Evolutionary conservation across 2,113 vertebrate genomes (phyloP), one percentile per base, ranked within the genome.

Genomic region (Rutilus rutilus): DNA sequence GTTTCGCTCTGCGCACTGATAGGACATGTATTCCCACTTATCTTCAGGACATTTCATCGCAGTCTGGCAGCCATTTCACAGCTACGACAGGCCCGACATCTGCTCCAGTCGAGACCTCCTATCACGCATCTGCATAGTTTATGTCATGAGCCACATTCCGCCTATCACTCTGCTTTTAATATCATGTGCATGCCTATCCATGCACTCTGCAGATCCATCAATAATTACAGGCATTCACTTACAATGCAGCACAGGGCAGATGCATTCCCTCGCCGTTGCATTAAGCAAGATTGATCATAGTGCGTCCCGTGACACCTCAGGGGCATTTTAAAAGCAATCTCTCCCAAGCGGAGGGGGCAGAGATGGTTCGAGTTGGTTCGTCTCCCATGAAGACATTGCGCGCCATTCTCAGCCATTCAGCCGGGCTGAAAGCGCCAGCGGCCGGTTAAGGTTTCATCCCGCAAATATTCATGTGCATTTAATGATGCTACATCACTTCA

Each of bases 391-490:
- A 86, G 86, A 86, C 78, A 89, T 84, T 30, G 64, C 25, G 84
- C 80, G 76, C 88, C 88, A 89, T 91, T 92, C 74, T 81, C 88
- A 84, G 86, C 83, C 9, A 39, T 80, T 85, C 60, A 27, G n/a
- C 42, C 60, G 89, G 90, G 88, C 86, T 30, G 87, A 86, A 84
- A 90, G 91, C 9, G 74, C 92, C 88, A 85, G 71, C 45, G 64
- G 86, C 88, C 85, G 83, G 92, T 91, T 93, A 90, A 92, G 90
- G 86, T 92, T 93, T 91, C 81, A 93, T 92, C 85, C 19, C 59
- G 90, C 92, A 93, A 93, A 93, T 91, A 92, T 92, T 91, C 89
- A 89, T 90, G 86, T 84, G 78, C 74, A 71, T 92, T 93, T 93
- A 92, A 93, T 94, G 88, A 91, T 91, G 90, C 86, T 1, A 67